Evolutionary conservation across 2,888 invertebrate species (phyloP), one percentile per base, ranked within the genome.

Genomic region (Trachelus tabidus): DNA sequence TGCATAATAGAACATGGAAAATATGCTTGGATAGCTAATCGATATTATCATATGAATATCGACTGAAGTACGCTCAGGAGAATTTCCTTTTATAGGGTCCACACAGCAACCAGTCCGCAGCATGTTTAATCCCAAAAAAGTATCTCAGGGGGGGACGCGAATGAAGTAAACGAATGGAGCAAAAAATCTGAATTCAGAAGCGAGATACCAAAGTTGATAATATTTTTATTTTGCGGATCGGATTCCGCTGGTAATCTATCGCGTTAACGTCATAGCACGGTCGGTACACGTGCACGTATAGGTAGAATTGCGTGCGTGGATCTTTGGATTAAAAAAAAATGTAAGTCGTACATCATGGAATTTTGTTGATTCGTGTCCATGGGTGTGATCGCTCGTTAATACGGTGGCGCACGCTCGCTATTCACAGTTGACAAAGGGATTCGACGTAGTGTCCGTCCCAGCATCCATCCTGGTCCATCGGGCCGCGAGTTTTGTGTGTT

Each of bases 401-500:
- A 34, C 71, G 33, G 71, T 31, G 33, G 71, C 71, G 71, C 71
- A 71, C 71, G 33, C 71, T 71, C 71, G 71, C 34, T 71, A 31
- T 31, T 31, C 71, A 34, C 71, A 34, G 31, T 71, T 34, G 71
- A 71, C 71, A 71, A 71, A 71, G 71, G 33, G 71, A 34, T 56
- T 56, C 56, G 71, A 31, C 31, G 71, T 71, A 31, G 71, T 34
- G 71, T 71, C 71, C 23, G 12, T 31, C 74, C 31, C 74, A 37
- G 35, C 74, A 31, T 71, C 33, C 71, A 71, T 71, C 71, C 71
- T 34, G 71, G 33, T 33, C 71, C 71, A 71, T 34, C 71, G 71
- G 12, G 23, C 12, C 71, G 71, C 71, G 71, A 34, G 31, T 71
- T 71, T 71, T 71, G 71, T 71, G 76, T 83, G 82, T 79, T 79